These are phyloP conservation scores for Paradoxurus hermaphroditus DNA, from an alignment of 2,113 vertebrate species.

Conservation along the genomic window DNA sequence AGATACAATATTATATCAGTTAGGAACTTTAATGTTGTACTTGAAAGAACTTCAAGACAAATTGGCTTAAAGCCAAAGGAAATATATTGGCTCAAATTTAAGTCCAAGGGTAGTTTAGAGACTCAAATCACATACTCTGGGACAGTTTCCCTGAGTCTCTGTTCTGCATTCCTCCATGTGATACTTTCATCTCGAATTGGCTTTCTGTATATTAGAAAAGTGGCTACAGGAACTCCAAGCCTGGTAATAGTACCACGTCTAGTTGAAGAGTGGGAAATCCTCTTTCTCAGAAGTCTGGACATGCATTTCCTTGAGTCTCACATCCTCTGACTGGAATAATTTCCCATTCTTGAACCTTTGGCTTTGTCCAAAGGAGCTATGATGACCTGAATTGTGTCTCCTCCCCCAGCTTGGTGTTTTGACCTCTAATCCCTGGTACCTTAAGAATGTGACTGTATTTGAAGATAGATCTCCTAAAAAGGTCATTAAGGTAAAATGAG, in stretches of 20 bases:
- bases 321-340: neutral
- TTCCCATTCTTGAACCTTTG: neutral
- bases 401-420: neutral
- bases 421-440: neutral
- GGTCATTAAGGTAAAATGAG: neutral
- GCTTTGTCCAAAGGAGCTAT: neutral
- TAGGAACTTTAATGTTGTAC: neutral
- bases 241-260: neutral
- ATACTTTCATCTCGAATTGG: neutral
- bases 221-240: neutral
- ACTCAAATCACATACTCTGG: neutral
- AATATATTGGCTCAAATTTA: neutral
- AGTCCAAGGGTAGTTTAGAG: neutral
- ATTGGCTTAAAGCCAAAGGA: neutral
- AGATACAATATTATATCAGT: neutral
- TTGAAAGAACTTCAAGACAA: neutral
- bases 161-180: neutral
- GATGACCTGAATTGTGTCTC: neutral
- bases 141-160: neutral
- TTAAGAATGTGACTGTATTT: neutral
- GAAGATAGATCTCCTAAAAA: neutral
- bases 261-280: neutral
- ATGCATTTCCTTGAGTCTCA: neutral
- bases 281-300: neutral
- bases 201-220: neutral